These are phyloP conservation scores for Oreochromis tanganicae DNA, from an alignment of 2,113 vertebrate species.

Conservation along the genomic window DNA sequence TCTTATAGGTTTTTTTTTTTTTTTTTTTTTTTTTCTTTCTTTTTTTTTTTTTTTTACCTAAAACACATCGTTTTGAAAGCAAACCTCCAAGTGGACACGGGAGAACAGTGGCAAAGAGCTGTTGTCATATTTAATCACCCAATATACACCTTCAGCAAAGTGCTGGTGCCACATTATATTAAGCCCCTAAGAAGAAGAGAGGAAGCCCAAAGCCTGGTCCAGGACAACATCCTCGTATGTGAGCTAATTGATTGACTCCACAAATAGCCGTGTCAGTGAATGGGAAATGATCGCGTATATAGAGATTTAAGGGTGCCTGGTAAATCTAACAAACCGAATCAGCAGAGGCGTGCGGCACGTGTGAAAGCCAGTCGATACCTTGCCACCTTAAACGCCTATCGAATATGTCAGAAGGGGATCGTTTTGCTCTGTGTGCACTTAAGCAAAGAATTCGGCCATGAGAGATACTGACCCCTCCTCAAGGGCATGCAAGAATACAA, in stretches of 20 bases:
- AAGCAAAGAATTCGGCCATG: conserved; percentile 15
- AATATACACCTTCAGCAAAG: background rate
- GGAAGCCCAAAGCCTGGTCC: background rate
- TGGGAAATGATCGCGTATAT: conserved; percentile 32
- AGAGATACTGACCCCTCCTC: conserved; percentile 5
- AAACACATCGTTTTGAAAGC: background rate
- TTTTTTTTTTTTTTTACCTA: background rate
- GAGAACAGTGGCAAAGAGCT: background rate
- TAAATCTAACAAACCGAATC: background rate
- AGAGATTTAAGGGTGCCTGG: conserved; percentile 50
- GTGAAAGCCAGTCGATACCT: conserved; percentile 27
- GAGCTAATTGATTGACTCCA: conserved; percentile 54
- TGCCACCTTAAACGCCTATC: conserved; percentile 54
- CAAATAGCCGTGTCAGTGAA: conserved; percentile 41
- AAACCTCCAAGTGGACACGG: background rate
- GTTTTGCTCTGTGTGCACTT: conserved; percentile 37
- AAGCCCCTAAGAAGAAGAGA: background rate
- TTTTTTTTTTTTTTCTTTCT: background rate
- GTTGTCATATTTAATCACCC: background rate
- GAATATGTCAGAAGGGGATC: conserved; percentile 45
- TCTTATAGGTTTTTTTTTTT: no score
- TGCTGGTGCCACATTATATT: background rate
- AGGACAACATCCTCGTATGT: conserved; percentile 7
- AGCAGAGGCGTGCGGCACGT: background rate
- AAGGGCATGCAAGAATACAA: conserved; percentile 9